Evolutionary conservation across 2,888 invertebrate species (phyloP), one percentile per base, ranked within the genome.

Genomic region (Gymnoscelis rufifasciata): DNA sequence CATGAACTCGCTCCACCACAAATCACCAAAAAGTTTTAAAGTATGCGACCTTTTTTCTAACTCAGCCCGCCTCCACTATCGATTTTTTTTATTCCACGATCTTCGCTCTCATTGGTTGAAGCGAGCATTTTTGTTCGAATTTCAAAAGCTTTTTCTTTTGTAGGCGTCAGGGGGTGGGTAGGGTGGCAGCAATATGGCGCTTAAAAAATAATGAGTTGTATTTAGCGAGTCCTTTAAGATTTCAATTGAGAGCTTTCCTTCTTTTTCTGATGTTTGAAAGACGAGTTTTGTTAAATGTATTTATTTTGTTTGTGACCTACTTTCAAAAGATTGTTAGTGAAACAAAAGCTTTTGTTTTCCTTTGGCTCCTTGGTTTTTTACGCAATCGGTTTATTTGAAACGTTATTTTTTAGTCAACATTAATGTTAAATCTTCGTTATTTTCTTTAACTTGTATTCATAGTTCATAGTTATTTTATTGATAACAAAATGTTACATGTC

Each of bases 61-160:
- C 23, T 45, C 49, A 24, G 41, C 56, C 57, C 62, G 57, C 65
- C 62, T 66, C 58, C 71, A 51, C 56, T 70, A 83, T 83, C 68
- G 82, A 83, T 83, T 75, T 27, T 64, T 83, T 84, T 83, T 77
- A 72, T 68, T 68, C 66, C 53, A 47, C 51, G 62, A 56, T 59
- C 64, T 43, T 59, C 56, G 57, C 69, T 66, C 68, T 71, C 67
- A 79, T 83, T 83, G 83, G 84, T 64, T 64, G 73, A 64, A 57
- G 57, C 64, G 60, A 64, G 62, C 61, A 82, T 84, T 83, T 86
- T 86, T 84, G 84, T 86, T 75, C 74, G 60, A 64, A 75, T 74
- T 82, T 81, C 78, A 74, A 79, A 81, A 81, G 83, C 70, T 84
- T 84, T 86, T 86, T 86, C 78, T 81, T 69, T 68, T 64, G 79